Conservation (phyloP, 2,888 invertebrate genomes). For the Morpho helenor region DNA sequence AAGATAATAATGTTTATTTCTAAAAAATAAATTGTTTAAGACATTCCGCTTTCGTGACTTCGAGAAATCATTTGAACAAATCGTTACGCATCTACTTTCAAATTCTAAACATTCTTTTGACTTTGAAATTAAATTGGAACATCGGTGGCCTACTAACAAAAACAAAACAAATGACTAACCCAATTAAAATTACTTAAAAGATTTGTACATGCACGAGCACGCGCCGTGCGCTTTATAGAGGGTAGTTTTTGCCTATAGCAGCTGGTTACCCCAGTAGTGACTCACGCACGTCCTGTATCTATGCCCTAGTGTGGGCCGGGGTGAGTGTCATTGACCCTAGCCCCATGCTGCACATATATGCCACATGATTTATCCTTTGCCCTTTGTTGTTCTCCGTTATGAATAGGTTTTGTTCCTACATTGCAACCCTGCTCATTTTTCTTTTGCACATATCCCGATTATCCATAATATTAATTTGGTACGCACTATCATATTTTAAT, state of each 20-base stretch:
- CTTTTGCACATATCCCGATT: slow-evolving; percentile 44
- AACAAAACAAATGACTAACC: slow-evolving; percentile 7
- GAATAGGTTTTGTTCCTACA: slow-evolving; percentile 46
- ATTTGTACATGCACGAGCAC: slow-evolving; percentile 41
- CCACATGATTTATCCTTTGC: slow-evolving; percentile 67
- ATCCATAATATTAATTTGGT: slow-evolving; percentile 20
- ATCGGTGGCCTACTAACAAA: slow-evolving; percentile 6
- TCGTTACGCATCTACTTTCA: not conserved
- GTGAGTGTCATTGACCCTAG: slow-evolving; percentile 76
- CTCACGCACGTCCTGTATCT: slow-evolving; percentile 68
- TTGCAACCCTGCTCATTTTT: slow-evolving; percentile 48
- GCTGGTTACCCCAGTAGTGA: slow-evolving; percentile 75
- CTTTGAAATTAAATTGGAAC: slow-evolving; percentile 1
- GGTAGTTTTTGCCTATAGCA: slow-evolving; percentile 74
- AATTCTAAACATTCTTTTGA: not conserved
- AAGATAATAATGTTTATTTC: not conserved
- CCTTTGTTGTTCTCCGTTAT: slow-evolving; percentile 66
- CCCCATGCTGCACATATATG: slow-evolving; percentile 61
- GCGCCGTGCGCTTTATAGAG: slow-evolving; percentile 42
- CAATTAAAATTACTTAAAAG: slow-evolving; percentile 38
- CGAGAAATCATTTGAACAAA: not conserved
- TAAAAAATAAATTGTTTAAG: not conserved
- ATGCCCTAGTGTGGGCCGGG: slow-evolving; percentile 68
- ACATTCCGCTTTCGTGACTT: not conserved
- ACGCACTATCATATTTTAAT: not conserved